A percentile compares a stretch with the other conserved stretches of the same genome.
phyloP scores from a whole-genome alignment of 2,888 invertebrate genomes.

The Trachelus iudaicus region DNA sequence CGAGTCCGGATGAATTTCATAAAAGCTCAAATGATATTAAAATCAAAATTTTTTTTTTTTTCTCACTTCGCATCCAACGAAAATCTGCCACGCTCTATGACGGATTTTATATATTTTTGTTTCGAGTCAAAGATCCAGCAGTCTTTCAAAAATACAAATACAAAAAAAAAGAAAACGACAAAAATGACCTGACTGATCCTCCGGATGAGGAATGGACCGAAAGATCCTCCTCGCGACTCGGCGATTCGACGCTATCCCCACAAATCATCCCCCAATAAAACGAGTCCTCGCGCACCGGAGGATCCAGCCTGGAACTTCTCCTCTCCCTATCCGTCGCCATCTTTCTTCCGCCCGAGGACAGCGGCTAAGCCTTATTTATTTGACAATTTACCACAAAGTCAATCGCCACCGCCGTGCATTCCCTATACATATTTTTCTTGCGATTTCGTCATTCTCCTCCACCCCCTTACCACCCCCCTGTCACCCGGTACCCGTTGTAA shows the following conservation, averaged over 20 bases:
- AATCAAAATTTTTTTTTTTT: too few relatives aligned
- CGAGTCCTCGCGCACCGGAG: background rate
- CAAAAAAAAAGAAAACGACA: too few relatives aligned
- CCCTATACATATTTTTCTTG: background rate
- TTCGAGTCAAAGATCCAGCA: background rate
- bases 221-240: background rate
- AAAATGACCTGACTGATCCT: background rate
- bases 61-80: rapidly evolving
- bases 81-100: too few relatives aligned
- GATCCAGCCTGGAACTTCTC: background rate
- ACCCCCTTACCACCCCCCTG: too few relatives aligned
- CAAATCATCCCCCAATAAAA: background rate
- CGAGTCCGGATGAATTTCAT: too few relatives aligned
- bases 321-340: background rate
- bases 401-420: background rate
- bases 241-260: background rate
- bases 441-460: background rate
- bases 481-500: rapidly evolving
- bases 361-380: background rate
- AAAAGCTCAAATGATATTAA: too few relatives aligned
- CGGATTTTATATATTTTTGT: background rate
- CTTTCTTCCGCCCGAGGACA: background rate
- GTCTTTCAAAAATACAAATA: background rate
- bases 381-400: background rate
- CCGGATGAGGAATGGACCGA: background rate